phyloP scores from a whole-genome alignment of 2,888 invertebrate species.

The Ochropleura plecta region DNA sequence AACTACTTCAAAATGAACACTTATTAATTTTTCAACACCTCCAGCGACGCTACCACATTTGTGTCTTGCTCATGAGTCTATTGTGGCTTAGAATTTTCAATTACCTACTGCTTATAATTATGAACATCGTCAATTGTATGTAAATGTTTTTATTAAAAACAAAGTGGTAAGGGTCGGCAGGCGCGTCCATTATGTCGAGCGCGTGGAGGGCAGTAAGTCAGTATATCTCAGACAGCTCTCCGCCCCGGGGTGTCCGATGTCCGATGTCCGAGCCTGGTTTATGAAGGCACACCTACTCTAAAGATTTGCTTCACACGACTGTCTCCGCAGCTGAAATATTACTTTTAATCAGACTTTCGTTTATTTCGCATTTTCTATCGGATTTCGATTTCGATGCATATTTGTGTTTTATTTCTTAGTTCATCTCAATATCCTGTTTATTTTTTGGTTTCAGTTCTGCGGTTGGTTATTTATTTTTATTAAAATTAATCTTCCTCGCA shows the following conservation, averaged over 20 bases:
- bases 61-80: slow-evolving; percentile 32
- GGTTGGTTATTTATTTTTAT: slow-evolving; percentile 20
- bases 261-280: slow-evolving; percentile 79
- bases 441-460: slow-evolving; percentile 23
- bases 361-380: slow-evolving; percentile 72
- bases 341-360: slow-evolving; percentile 73
- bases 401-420: slow-evolving; percentile 56
- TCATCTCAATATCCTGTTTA: slow-evolving; percentile 38
- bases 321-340: slow-evolving; percentile 79
- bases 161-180: slow-evolving; percentile 62
- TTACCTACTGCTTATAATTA: slow-evolving; percentile 45
- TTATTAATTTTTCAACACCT: slow-evolving; percentile 19
- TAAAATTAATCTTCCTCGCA: slow-evolving; percentile 20
- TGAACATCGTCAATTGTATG: slow-evolving; percentile 63
- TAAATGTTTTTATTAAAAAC: slow-evolving; percentile 56
- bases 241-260: slow-evolving; percentile 82
- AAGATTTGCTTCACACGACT: slow-evolving; percentile 78
- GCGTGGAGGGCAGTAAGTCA: slow-evolving; percentile 68
- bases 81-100: slow-evolving; percentile 39
- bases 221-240: slow-evolving; percentile 73
- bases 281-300: slow-evolving; percentile 77
- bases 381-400: slow-evolving; percentile 67
- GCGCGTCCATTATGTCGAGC: slow-evolving; percentile 56
- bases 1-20: slow-evolving; percentile 18
- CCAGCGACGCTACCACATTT: slow-evolving; percentile 36